These are phyloP conservation scores for Drosophila ochracea DNA, from an alignment of 2,888 invertebrate genomes.

Conservation along the genomic window DNA sequence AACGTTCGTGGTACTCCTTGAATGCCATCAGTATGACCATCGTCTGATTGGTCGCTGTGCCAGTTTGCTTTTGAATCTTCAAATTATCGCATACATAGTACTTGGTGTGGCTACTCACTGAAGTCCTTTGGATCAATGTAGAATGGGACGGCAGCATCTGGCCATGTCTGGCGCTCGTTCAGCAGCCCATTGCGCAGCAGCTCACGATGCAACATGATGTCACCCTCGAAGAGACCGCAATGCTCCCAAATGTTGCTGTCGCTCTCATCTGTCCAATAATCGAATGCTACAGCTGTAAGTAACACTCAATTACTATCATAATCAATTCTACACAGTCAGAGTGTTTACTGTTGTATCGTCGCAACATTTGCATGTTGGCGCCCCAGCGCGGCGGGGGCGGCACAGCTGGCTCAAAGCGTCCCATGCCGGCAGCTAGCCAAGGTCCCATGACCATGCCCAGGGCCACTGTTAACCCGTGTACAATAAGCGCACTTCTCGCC, in stretches of 20 bases:
- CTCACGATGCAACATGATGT: conserved; percentile 86
- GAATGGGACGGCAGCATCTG: conserved; percentile 86
- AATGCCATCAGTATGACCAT: conserved; percentile 87
- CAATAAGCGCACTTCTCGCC: conserved; percentile 50
- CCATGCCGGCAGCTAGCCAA: conserved; percentile 7
- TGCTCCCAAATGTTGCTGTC: conserved; percentile 87
- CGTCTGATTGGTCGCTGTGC: conserved; percentile 84
- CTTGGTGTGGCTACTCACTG: conserved; percentile 82
- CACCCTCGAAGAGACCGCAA: conserved; percentile 87
- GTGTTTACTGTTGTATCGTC: conserved; percentile 82
- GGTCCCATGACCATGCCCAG: conserved; percentile 18
- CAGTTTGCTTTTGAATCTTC: conserved; percentile 26
- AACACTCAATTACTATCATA: not conserved
- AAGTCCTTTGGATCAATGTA: conserved; percentile 86
- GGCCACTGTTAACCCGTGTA: conserved; percentile 13
- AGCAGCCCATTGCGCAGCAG: conserved; percentile 85
- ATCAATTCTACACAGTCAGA: conserved; percentile 24
- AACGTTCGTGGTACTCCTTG: conserved; percentile 87
- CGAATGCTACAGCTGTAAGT: conserved; percentile 81
- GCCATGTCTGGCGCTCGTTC: conserved; percentile 86
- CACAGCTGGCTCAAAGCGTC: conserved; percentile 62
- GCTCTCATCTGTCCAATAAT: conserved; percentile 85
- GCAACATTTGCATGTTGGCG: conserved; percentile 80
- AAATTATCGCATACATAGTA: conserved; percentile 14
- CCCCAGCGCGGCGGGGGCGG: conserved; percentile 82